Evolutionary conservation across 2,888 invertebrate genomes (phyloP).

Genomic region (Cephus rjabovi): DNA sequence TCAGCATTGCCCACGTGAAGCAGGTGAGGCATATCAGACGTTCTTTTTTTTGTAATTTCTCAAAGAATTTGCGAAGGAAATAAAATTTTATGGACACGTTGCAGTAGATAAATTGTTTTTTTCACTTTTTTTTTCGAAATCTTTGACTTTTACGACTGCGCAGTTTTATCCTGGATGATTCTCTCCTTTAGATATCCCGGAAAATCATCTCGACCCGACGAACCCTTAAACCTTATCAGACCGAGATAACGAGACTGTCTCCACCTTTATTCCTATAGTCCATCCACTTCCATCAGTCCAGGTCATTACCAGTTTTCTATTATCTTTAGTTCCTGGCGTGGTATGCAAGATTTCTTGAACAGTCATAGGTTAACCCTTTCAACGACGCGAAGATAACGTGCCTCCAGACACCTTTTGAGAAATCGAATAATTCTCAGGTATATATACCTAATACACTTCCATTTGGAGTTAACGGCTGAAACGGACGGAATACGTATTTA

Average conservation of each 20-base stretch:
- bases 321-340: conserved; percentile 49
- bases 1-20: neutral
- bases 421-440: conserved; percentile 47
- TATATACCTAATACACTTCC: neutral
- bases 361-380: conserved; percentile 50
- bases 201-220: neutral
- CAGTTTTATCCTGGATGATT: neutral
- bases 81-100: neutral
- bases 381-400: conserved; percentile 52
- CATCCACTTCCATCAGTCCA: neutral
- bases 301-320: conserved; percentile 24
- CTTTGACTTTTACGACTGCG: neutral
- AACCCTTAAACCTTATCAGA: neutral
- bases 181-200: neutral
- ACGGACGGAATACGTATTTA: neutral
- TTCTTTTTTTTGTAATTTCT: neutral
- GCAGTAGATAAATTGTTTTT: neutral
- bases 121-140: neutral
- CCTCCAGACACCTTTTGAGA: conserved; percentile 49
- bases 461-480: neutral
- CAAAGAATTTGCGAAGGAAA: neutral
- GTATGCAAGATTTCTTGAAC: conserved; percentile 39
- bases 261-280: neutral
- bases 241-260: neutral
- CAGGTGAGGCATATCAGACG: neutral